Conservation (phyloP, 2,797 vertebrate genomes). For the Distichodus sexfasciatus region DNA sequence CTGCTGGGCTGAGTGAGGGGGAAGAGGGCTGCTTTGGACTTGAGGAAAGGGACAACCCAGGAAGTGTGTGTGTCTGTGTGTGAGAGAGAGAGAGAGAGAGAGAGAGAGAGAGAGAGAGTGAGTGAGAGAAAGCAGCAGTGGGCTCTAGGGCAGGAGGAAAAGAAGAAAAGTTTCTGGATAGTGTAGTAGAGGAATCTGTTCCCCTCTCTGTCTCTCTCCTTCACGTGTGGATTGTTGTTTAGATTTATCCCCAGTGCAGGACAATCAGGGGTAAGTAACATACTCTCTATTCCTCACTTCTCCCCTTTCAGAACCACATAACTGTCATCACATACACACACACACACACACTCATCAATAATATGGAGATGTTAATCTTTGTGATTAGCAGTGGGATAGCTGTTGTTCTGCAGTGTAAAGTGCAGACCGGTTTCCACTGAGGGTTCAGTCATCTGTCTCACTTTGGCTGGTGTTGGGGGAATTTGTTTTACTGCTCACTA, state of each 20-base stretch:
- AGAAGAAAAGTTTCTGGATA: constrained; percentile 37
- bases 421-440: no score
- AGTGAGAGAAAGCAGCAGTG: constrained; percentile 10
- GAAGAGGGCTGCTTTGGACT: constrained; percentile 20
- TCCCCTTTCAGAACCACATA: neutral
- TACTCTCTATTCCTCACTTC: constrained; percentile 2
- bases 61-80: constrained; percentile 17
- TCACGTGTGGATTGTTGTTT: constrained; percentile 23
- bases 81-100: neutral
- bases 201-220: constrained; percentile 6
- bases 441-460: no score
- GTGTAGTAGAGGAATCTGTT: neutral
- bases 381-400: no score
- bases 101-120: neutral
- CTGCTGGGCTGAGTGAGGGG: constrained; percentile 28
- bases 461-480: no score
- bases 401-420: no score
- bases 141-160: constrained; percentile 16
- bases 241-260: constrained; percentile 26
- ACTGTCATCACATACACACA: neutral
- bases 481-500: no score
- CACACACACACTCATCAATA: neutral
- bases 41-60: constrained; percentile 40
- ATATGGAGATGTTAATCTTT: no score
- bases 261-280: constrained; percentile 38